Evolutionary conservation across 2,113 vertebrate genomes (phyloP).

Genomic region (Maylandia zebra): DNA sequence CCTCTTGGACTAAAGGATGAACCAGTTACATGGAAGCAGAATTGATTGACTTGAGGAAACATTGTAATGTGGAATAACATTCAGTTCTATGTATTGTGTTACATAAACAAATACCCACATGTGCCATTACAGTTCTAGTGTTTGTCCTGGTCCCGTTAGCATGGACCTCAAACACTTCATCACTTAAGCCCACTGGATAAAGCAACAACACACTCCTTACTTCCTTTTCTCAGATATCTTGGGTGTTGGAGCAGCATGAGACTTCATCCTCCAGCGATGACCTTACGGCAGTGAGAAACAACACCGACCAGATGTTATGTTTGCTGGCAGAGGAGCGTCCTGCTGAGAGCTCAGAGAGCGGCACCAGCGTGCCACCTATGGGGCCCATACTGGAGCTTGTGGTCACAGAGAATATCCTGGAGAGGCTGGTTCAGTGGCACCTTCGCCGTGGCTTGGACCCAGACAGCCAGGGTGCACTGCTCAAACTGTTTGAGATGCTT

Average conservation of each 20-base stretch:
- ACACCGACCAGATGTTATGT: conserved; percentile 93
- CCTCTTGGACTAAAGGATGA: neutral
- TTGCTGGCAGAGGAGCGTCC: conserved; percentile 87
- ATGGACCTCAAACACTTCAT: neutral
- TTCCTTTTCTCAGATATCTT: conserved; percentile 71
- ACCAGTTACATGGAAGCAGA: neutral
- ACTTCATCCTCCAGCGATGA: conserved; percentile 78
- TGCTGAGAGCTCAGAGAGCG: conserved; percentile 27
- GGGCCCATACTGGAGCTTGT: conserved; percentile 89
- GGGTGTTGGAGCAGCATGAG: conserved; percentile 81
- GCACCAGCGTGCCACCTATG: neutral
- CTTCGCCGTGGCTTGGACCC: conserved; percentile 77
- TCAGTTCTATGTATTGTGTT: neutral
- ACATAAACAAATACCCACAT: neutral
- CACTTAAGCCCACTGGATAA: neutral
- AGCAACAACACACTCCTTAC: neutral
- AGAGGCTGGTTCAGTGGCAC: conserved; percentile 84
- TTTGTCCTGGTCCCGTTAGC: neutral
- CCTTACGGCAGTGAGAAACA: conserved; percentile 87
- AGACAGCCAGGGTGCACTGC: conserved; percentile 84
- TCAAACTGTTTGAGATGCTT: conserved; percentile 94
- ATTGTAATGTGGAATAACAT: neutral
- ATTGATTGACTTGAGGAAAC: neutral
- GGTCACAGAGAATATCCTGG: conserved; percentile 80
- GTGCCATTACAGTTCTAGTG: neutral